Percentiles rank a stretch among this genome's conserved stretches.
Evolutionary conservation across 92 coral and sea anemone genomes (phyloP).

Genomic region (Galaxea fascicularis): DNA sequence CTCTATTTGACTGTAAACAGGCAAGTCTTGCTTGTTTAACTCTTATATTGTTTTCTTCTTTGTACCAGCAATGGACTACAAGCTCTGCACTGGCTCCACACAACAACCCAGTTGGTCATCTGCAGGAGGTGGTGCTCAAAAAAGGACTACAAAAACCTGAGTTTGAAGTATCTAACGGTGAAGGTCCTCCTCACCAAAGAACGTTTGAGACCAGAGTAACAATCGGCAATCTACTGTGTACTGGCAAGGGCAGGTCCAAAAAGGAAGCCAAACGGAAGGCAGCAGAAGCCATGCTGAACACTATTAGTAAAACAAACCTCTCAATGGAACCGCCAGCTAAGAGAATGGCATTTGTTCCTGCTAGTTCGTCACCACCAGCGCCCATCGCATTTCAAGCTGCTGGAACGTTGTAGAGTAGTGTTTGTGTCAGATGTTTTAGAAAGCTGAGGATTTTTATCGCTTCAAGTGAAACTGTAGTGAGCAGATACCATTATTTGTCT

Average conservation of each 20-base stretch:
- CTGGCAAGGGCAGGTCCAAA: slow-evolving; percentile 74
- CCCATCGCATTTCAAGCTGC: slow-evolving; percentile 58
- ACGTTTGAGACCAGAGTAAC: slow-evolving; percentile 75
- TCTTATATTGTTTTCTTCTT: neutral
- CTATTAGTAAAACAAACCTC: slow-evolving; percentile 62
- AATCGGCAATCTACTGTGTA: slow-evolving; percentile 69
- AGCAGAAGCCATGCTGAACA: slow-evolving; percentile 83
- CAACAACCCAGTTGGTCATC: slow-evolving; percentile 81
- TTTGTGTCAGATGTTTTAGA: neutral
- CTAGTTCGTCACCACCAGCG: slow-evolving; percentile 53
- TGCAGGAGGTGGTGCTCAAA: slow-evolving; percentile 82
- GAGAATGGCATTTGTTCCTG: slow-evolving; percentile 81
- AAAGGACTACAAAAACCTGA: slow-evolving; percentile 82
- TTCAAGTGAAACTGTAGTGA: neutral
- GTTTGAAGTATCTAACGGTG: slow-evolving; percentile 60
- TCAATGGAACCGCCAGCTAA: slow-evolving; percentile 80
- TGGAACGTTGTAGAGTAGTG: slow-evolving; percentile 26
- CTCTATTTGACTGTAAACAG: no score
- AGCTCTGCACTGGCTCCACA: slow-evolving; percentile 67
- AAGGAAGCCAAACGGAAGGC: slow-evolving; percentile 86
- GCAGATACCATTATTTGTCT: neutral
- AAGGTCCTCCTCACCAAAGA: slow-evolving; percentile 81
- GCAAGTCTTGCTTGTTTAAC: neutral
- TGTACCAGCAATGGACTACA: slow-evolving; percentile 67
- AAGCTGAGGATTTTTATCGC: neutral